Conservation (phyloP, 2,797 vertebrate species). For the Setipinna tenuifilis region DNA sequence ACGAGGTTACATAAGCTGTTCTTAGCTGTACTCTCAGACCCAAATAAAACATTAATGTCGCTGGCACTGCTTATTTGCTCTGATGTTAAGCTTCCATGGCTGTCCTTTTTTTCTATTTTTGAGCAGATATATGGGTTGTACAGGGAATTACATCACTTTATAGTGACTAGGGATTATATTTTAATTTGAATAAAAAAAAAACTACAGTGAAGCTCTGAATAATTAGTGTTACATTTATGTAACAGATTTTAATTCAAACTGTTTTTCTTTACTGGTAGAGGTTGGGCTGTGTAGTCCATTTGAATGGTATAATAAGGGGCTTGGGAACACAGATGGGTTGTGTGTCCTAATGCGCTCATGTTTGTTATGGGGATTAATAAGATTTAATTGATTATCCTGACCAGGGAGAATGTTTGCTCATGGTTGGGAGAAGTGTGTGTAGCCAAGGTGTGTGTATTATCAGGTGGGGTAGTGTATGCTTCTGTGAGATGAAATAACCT, state of each 20-base stretch:
- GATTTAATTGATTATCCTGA: background rate
- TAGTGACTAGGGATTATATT: no score
- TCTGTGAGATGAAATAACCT: background rate
- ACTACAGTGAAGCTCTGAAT: background rate
- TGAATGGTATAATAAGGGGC: background rate
- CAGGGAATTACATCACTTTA: background rate
- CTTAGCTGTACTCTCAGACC: background rate
- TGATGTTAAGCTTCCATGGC: background rate
- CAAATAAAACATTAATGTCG: background rate
- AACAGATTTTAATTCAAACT: background rate
- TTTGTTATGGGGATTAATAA: background rate
- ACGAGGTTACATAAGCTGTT: background rate
- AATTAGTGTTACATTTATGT: background rate
- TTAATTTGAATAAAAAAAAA: background rate
- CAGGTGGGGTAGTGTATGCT: background rate
- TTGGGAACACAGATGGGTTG: background rate
- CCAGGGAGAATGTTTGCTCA: background rate
- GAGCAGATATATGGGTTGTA: background rate
- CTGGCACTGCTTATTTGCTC: background rate
- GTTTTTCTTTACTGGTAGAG: background rate
- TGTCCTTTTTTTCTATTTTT: background rate
- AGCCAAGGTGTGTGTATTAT: no score
- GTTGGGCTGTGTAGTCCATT: background rate
- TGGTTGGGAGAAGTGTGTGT: background rate
- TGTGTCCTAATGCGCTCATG: background rate